Percentiles rank a stretch among this genome's conserved stretches.
Conservation (phyloP, 2,888 invertebrate species). For the Ormyrus pomaceus region DNA sequence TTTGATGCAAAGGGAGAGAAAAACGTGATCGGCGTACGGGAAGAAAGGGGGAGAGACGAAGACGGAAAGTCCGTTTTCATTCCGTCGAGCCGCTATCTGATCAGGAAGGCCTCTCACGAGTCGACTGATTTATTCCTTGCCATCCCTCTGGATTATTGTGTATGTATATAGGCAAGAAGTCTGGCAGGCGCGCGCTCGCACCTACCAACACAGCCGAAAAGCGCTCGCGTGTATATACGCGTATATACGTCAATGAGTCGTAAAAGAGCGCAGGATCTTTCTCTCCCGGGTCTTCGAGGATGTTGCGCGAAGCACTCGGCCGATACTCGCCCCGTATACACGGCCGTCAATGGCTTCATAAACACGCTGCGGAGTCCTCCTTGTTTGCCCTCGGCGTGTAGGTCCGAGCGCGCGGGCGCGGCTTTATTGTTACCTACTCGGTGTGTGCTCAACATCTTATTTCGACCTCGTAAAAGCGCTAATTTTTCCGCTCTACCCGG, state of each 20-base stretch:
- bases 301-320: conserved; percentile 18
- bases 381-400: conserved; percentile 22
- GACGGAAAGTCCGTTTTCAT: conserved; percentile 63
- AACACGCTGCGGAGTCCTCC: conserved; percentile 23
- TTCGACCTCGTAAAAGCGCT: conserved; percentile 19
- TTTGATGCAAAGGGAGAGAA: conserved; percentile 52
- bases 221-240: not conserved
- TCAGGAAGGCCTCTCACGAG: conserved; percentile 66
- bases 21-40: conserved; percentile 59
- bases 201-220: not conserved
- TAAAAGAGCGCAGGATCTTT: conserved; percentile 14
- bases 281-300: conserved; percentile 6
- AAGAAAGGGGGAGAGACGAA: conserved; percentile 55
- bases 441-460: conserved; percentile 21
- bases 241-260: conserved; percentile 25
- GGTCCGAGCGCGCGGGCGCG: not conserved
- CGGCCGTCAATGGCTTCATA: conserved; percentile 34
- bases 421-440: conserved; percentile 28
- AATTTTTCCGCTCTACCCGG: not conserved
- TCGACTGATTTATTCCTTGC: conserved; percentile 66
- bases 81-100: conserved; percentile 62
- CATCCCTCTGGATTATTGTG: conserved; percentile 67
- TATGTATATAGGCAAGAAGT: conserved; percentile 37
- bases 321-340: not conserved
- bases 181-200: not conserved